These are phyloP conservation scores for Bombus confusus DNA, from an alignment of 1,140 invertebrate genomes.

Conservation along the genomic window DNA sequence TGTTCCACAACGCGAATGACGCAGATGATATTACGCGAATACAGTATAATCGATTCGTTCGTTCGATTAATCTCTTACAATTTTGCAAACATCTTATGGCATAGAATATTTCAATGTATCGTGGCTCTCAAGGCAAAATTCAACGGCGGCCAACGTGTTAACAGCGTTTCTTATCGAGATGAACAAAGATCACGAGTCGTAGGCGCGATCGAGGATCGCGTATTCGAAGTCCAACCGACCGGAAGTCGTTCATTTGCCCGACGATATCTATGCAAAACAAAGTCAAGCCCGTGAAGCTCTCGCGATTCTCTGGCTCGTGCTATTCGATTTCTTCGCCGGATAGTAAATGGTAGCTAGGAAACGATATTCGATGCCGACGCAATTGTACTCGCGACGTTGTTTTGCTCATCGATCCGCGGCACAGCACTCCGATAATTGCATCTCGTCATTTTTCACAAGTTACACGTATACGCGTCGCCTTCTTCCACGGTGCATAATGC, in stretches of 20 bases:
- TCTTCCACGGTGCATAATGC: slow-evolving; percentile 12
- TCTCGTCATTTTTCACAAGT: slow-evolving; percentile 31
- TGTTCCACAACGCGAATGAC: no score
- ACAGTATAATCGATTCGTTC: no score
- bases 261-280: slow-evolving; percentile 48
- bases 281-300: not conserved
- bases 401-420: not conserved
- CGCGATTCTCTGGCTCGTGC: not conserved
- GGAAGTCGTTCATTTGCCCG: slow-evolving; percentile 47
- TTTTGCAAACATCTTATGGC: no score
- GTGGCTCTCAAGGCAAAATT: not conserved
- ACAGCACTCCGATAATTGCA: slow-evolving; percentile 14
- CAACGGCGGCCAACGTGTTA: not conserved
- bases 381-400: slow-evolving; percentile 12
- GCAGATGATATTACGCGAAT: no score
- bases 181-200: not conserved
- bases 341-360: not conserved
- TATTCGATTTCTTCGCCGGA: not conserved
- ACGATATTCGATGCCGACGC: slow-evolving; percentile 30
- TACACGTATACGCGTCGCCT: not conserved
- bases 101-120: no score
- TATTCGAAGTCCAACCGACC: slow-evolving; percentile 15
- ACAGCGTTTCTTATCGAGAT: not conserved
- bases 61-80: no score
- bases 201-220: slow-evolving; percentile 14